Evolutionary conservation across 2,113 vertebrate genomes (phyloP).

Genomic region (Procavia capensis): DNA sequence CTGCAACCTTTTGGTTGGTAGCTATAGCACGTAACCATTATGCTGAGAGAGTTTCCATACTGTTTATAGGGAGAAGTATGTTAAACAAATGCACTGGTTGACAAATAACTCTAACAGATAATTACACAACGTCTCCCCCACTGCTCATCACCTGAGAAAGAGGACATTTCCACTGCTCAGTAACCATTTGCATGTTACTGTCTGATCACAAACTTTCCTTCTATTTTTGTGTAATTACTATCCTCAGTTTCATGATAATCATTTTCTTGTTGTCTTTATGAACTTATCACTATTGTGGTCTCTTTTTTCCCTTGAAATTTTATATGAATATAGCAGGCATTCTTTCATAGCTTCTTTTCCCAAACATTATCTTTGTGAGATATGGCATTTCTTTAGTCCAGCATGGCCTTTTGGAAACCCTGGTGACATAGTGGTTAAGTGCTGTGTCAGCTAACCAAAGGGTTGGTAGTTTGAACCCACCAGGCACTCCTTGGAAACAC

Average conservation of each 20-base stretch:
- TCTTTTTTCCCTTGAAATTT: not conserved
- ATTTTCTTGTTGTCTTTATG: too few species aligned
- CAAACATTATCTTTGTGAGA: not conserved
- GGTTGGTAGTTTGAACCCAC: too few species aligned
- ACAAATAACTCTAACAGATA: not conserved
- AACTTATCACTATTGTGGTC: not conserved
- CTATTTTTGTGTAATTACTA: too few species aligned
- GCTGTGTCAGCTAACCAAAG: too few species aligned
- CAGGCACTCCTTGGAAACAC: too few species aligned
- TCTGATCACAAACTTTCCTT: not conserved
- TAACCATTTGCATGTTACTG: not conserved
- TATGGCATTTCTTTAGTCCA: constrained; percentile 17
- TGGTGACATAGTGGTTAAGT: too few species aligned
- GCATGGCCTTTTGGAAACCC: too few species aligned
- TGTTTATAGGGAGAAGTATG: not conserved
- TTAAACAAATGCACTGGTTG: not conserved
- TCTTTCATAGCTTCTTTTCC: constrained; percentile 28
- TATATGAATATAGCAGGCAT: not conserved
- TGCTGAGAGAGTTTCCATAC: too few species aligned
- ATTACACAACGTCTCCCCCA: not conserved
- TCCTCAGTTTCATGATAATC: not conserved
- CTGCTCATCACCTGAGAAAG: not conserved
- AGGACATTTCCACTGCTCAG: not conserved
- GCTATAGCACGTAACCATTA: too few species aligned
- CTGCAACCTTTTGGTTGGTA: too few species aligned